Base-by-base conservation (phyloP, 2,888 invertebrate genomes). In the Electrophaes corylata region DNA sequence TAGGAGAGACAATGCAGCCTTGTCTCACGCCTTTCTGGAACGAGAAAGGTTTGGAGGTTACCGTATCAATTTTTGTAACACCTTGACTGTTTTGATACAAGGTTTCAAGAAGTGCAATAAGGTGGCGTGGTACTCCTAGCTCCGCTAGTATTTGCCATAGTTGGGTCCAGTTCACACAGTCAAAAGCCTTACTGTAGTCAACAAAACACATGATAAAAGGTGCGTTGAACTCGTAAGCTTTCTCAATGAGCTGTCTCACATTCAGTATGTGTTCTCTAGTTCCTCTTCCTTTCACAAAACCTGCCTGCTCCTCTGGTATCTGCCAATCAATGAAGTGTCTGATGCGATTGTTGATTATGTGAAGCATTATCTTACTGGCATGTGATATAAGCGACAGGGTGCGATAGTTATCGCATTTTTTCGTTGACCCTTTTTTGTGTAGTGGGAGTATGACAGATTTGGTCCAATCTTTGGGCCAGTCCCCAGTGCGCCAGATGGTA, bases 341-440 rank as follows among this genome's bases (percentile, higher is more conserved):
- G 4, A 48, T 12, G 4, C 48, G 37, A 11, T 33, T 33, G 20
- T 57, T 57, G 0, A 51, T 12, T 0, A 57, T 43, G 19, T 64
- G 50, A 23, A 62, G 40, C 12, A 64, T 0, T 0, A 66, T 47
- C 54, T 66, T 62, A 18, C 66, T 61, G 1, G 60, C 48, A 20
- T 64, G 62, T 0, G 60, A 35, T 19, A 62, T 67, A 0, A 64
- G 49, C 0, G 64, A 53, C 1, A 69, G 60, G 0, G 65, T 59
- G 0, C 66, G 49, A 31, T 54, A 69, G 35, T 67, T 67, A 16
- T 39, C 57, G 33, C 66, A 62, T 16, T 51, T 59, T 19, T 58
- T 67, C 4, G 66, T 66, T 0, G 65, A 65, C 1, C 62, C 62
- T 35, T 67, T 64, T 48, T 65, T 67, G 20, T 65, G 65, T 2